A percentile compares a stretch with the other conserved stretches of the same genome.
phyloP scores from a whole-genome alignment of 2,888 invertebrate species.

The Schizotus pectinicornis region DNA sequence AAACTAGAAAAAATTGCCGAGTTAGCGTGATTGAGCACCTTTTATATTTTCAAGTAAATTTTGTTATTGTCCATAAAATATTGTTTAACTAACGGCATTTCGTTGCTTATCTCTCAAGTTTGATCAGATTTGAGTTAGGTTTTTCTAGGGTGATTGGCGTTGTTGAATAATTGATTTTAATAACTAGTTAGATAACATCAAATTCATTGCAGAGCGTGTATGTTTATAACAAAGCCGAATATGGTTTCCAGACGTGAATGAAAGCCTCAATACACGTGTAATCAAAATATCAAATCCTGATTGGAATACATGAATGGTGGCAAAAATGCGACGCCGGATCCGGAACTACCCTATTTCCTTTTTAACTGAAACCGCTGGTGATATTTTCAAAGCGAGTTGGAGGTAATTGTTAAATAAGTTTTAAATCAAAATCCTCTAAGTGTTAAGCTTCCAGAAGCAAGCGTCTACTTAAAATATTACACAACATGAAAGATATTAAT shows the following conservation, averaged over 20 bases:
- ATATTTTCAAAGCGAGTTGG: too few species aligned
- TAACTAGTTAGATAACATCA: not conserved
- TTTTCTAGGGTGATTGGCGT: not conserved
- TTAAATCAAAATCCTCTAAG: too few species aligned
- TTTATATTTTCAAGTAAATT: not conserved
- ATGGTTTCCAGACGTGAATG: too few species aligned
- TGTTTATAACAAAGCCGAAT: too few species aligned
- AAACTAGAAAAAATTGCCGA: not conserved
- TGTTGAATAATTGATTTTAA: slow-evolving; percentile 6
- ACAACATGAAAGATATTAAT: slow-evolving; percentile 11
- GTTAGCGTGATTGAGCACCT: not conserved
- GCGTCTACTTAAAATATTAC: not conserved
- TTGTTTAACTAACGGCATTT: not conserved
- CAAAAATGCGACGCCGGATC: too few species aligned
- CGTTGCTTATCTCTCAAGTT: not conserved
- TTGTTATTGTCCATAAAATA: not conserved
- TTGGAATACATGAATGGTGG: too few species aligned
- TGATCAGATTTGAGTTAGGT: not conserved
- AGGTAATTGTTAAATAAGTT: too few species aligned
- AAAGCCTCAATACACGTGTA: too few species aligned
- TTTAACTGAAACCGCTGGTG: too few species aligned
- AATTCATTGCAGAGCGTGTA: not conserved
- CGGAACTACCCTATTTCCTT: too few species aligned
- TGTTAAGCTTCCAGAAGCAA: not conserved
- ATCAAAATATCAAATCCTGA: too few species aligned